Conservation (phyloP, 2,888 invertebrate genomes). For the Acanthoscelides obtectus region DNA sequence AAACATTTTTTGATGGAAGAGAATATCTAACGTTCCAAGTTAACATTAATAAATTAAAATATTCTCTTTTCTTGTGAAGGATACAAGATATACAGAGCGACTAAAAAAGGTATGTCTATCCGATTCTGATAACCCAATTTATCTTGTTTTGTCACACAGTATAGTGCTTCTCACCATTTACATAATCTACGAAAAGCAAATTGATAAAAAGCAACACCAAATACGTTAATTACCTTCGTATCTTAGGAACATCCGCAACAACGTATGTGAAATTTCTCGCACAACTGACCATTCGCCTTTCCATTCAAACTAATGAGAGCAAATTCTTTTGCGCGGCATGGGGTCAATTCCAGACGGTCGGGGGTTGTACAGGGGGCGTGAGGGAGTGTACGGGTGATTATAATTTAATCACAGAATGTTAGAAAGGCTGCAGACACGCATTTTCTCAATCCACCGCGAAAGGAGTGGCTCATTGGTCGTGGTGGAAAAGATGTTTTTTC, state of each 20-base stretch:
- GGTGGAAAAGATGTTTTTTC: background rate
- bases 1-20: too few relatives aligned
- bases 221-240: background rate
- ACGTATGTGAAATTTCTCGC: background rate
- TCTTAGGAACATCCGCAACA: background rate
- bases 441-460: constrained; percentile 45
- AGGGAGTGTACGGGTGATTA: constrained; percentile 27
- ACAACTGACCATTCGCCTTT: background rate
- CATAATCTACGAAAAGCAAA: too few relatives aligned
- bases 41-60: too few relatives aligned
- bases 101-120: too few relatives aligned
- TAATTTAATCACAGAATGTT: constrained; percentile 45
- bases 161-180: too few relatives aligned
- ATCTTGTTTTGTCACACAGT: too few relatives aligned
- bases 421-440: constrained; percentile 44
- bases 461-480: constrained; percentile 24
- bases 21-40: too few relatives aligned
- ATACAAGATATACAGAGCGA: too few relatives aligned
- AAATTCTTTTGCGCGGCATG: constrained; percentile 16
- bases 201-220: background rate
- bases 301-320: constrained; percentile 9
- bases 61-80: too few relatives aligned
- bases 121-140: too few relatives aligned
- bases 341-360: constrained; percentile 11
- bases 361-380: constrained; percentile 28